Conservation (phyloP, 1,140 invertebrate genomes). For the Heliconius hewitsoni region DNA sequence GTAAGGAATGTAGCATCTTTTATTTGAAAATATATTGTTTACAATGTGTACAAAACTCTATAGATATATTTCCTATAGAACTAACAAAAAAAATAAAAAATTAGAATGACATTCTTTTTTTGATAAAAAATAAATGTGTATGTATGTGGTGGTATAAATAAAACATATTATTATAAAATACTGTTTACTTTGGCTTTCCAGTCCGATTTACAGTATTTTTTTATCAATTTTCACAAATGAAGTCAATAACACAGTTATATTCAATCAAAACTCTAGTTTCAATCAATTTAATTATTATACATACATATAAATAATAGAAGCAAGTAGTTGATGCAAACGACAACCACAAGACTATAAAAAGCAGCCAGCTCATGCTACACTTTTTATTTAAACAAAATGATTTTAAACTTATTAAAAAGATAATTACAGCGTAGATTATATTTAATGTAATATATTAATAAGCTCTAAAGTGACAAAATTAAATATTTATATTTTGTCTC, state of each 20-base stretch:
- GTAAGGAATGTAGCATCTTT: conserved; percentile 89
- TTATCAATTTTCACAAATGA: conserved; percentile 70
- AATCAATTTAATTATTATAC: conserved; percentile 64
- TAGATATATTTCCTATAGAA: conserved; percentile 85
- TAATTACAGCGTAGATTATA: conserved; percentile 75
- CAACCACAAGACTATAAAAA: conserved; percentile 49
- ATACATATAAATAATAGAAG: conserved; percentile 64
- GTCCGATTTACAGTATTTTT: conserved; percentile 78
- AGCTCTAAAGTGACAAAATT: conserved; percentile 79
- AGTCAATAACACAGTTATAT: conserved; percentile 75
- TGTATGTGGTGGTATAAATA: conserved; percentile 35
- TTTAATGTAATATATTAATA: conserved; percentile 77
- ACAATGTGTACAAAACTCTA: conserved; percentile 83
- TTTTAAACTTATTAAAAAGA: conserved; percentile 74
- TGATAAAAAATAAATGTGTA: neutral
- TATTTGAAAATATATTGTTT: conserved; percentile 88
- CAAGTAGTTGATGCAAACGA: conserved; percentile 52
- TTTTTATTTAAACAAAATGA: conserved; percentile 56
- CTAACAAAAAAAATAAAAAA: conserved; percentile 60
- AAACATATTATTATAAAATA: conserved; percentile 71
- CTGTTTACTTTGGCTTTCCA: conserved; percentile 80
- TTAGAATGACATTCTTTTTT: conserved; percentile 5
- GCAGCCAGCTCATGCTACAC: conserved; percentile 52
- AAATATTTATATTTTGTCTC: conserved; percentile 70
- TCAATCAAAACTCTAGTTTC: conserved; percentile 64